Conservation (phyloP, 2,888 invertebrate genomes). For the Calameuta filiformis region DNA sequence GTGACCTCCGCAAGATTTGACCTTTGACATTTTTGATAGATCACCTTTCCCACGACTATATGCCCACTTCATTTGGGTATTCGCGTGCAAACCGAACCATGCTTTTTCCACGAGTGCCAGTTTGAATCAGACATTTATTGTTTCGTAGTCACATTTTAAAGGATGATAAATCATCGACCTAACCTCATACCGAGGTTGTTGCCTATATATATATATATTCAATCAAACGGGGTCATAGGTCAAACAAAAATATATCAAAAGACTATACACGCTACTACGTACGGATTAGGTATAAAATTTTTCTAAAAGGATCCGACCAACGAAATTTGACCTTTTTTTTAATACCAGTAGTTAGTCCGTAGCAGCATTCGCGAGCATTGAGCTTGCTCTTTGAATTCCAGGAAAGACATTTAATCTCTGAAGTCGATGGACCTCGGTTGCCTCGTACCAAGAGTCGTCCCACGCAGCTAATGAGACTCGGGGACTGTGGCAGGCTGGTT, state of each 20-base stretch:
- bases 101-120: neutral
- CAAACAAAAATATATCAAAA: neutral
- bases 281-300: neutral
- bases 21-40: constrained; percentile 17
- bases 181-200: neutral
- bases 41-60: constrained; percentile 2
- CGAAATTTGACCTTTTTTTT: neutral
- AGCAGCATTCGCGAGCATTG: neutral
- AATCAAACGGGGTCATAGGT: neutral
- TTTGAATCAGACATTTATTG: neutral
- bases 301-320: neutral
- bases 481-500: constrained; percentile 26
- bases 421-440: constrained; percentile 43
- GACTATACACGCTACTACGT: neutral
- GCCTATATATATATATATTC: neutral
- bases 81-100: constrained; percentile 7
- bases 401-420: constrained; percentile 51
- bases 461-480: constrained; percentile 45
- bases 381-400: constrained; percentile 41
- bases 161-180: neutral
- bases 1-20: constrained; percentile 6
- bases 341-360: neutral
- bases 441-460: constrained; percentile 19
- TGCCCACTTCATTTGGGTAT: constrained; percentile 1
- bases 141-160: constrained; percentile 7